phyloP scores from a whole-genome alignment of 1,140 invertebrate genomes.

The Tetranychus cinnabarinus region DNA sequence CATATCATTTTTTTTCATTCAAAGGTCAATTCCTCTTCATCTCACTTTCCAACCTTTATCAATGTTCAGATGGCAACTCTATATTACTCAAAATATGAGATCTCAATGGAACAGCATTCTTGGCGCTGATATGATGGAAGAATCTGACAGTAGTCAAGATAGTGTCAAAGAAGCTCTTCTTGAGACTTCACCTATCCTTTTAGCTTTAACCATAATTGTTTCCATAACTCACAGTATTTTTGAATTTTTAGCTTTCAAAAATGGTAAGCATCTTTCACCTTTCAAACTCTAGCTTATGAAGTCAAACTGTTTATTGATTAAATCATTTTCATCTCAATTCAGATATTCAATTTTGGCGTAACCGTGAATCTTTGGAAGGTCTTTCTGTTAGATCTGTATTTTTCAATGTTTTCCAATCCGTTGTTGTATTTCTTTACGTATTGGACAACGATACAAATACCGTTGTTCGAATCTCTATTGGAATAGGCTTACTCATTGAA shows the following conservation, averaged over 20 bases:
- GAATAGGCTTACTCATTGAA: slow-evolving; percentile 86
- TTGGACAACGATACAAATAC: slow-evolving; percentile 96
- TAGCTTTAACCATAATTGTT: slow-evolving; percentile 71
- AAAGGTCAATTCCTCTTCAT: slow-evolving; percentile 27
- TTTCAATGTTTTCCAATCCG: slow-evolving; percentile 90
- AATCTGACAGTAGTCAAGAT: slow-evolving; percentile 74
- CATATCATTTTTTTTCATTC: slow-evolving; percentile 1
- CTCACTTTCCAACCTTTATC: slow-evolving; percentile 82
- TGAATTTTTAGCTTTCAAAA: slow-evolving; percentile 97
- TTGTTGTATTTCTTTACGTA: slow-evolving; percentile 85
- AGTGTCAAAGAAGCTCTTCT: slow-evolving; percentile 84
- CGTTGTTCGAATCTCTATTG: slow-evolving; percentile 70
- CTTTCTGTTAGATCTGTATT: slow-evolving; percentile 94
- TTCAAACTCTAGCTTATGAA: background rate
- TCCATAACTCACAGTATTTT: slow-evolving; percentile 92
- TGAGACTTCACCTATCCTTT: slow-evolving; percentile 85
- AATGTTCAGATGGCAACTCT: slow-evolving; percentile 92
- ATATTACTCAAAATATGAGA: slow-evolving; percentile 69
- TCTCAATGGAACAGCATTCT: slow-evolving; percentile 28
- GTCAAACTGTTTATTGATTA: background rate
- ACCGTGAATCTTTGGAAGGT: slow-evolving; percentile 84
- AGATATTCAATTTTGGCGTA: slow-evolving; percentile 99
- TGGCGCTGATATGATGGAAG: slow-evolving; percentile 32
- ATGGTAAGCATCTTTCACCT: slow-evolving; percentile 34
- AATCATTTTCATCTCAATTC: slow-evolving; percentile 17